These are phyloP conservation scores for Artibeus lituratus DNA, from an alignment of 2,797 vertebrate species.

Conservation along the genomic window DNA sequence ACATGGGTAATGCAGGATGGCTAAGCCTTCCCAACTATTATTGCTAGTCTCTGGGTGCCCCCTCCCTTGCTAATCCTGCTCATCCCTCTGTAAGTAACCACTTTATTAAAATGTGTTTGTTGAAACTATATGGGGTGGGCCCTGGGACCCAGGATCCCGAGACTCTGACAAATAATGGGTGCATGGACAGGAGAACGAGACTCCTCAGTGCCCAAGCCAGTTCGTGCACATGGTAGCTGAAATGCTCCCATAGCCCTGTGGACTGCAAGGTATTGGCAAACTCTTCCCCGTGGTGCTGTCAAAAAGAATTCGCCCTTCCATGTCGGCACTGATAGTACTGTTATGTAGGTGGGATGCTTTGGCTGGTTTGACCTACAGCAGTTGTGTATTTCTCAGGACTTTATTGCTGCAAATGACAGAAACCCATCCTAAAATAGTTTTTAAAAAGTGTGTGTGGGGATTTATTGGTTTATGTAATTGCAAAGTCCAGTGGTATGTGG, in stretches of 20 bases:
- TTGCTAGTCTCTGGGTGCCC: background rate
- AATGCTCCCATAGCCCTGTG: background rate
- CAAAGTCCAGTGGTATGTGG: background rate
- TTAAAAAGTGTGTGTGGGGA: background rate
- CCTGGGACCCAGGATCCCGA: background rate
- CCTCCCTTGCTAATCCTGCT: background rate
- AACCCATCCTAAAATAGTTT: background rate
- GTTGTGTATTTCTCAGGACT: background rate
- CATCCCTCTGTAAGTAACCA: background rate
- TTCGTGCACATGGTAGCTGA: background rate
- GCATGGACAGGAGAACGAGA: background rate
- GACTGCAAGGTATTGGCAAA: background rate
- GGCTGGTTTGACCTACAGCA: background rate
- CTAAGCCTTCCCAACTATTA: background rate
- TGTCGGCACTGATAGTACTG: background rate
- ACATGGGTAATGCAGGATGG: background rate
- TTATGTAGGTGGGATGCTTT: background rate
- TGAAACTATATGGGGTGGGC: background rate
- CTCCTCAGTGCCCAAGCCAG: background rate
- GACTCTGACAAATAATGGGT: background rate
- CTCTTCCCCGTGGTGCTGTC: background rate
- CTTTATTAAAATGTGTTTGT: background rate
- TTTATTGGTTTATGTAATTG: background rate
- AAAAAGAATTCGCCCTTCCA: background rate
- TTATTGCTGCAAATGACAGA: background rate